These are phyloP conservation scores for Calliopum simillimum DNA, from an alignment of 2,888 invertebrate species.

Conservation along the genomic window DNA sequence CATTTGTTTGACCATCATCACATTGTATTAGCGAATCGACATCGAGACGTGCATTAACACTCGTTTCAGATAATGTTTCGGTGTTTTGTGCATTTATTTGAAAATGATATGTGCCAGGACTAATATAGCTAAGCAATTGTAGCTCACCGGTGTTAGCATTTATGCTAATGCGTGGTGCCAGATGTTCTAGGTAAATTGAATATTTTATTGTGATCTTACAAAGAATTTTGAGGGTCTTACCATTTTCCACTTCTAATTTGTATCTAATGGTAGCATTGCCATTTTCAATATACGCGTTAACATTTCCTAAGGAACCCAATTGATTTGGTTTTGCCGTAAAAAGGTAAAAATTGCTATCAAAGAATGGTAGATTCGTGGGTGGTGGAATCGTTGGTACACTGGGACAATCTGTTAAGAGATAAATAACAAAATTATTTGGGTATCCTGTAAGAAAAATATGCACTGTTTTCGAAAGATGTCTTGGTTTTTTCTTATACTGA, in stretches of 20 bases:
- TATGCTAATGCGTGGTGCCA: conserved; percentile 43
- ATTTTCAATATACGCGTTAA: conserved; percentile 43
- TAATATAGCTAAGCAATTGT: conserved; percentile 42
- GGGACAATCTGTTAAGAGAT: not conserved
- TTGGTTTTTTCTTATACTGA: too few relatives aligned
- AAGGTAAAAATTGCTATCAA: conserved; percentile 37
- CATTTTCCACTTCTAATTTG: conserved; percentile 41
- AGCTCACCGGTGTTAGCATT: conserved; percentile 47
- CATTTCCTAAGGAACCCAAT: conserved; percentile 46
- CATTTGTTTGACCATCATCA: conserved; percentile 41
- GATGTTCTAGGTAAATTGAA: conserved; percentile 33
- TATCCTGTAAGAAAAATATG: not conserved
- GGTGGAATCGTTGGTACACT: not conserved
- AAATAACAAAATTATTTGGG: too few relatives aligned
- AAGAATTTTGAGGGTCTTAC: conserved; percentile 36
- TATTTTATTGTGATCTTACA: not conserved
- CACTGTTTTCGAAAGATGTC: not conserved
- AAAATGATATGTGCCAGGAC: conserved; percentile 49
- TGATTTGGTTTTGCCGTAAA: conserved; percentile 43
- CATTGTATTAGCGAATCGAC: conserved; percentile 47
- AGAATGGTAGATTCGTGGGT: conserved; percentile 13
- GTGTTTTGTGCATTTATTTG: conserved; percentile 46
- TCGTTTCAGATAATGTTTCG: conserved; percentile 36
- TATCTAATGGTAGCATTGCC: conserved; percentile 42
- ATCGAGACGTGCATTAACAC: conserved; percentile 42